Evolutionary conservation across 1,140 invertebrate genomes (phyloP), one percentile per base, ranked within the genome.

Genomic region (Zaprionus inermis): DNA sequence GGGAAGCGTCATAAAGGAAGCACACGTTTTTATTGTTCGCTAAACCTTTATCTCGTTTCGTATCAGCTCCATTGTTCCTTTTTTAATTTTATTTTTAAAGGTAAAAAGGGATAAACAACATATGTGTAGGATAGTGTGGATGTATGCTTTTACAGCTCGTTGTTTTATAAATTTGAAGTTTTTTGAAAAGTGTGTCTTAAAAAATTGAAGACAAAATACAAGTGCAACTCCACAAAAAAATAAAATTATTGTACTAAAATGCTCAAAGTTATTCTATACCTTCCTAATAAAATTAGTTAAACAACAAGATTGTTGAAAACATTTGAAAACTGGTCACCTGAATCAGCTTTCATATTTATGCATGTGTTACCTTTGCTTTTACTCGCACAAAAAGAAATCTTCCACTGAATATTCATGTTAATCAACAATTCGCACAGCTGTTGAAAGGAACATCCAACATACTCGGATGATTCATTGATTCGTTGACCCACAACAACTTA

Each of bases 401-500:
- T 5, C 51, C 20, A 49, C 9, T 52, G 18, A 61, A 20, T 51
- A 61, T 52, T 34, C 18, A 30, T 71, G 28, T 66, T 74, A 24
- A 76, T 74, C 54, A 67, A 63, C 72, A 70, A 70, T 80, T 80
- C 67, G 84, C 77, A 78, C 79, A 88, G 83, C 79, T 83, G 84
- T 71, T 78, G n/a, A 18, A 32, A 52, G 16, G 56, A 65, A 61
- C 71, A 83, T 74, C 76, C 56, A n/a, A n/a, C n/a, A 78, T 55
- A 63, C 63, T 28, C 24, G 5, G 67, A 79, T 89, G 81, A 86
- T 72, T 85, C 76, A 86, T 83, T 89, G 83, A 89, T 67, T 81
- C 79, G 83, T 84, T 88, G 84, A 88, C 84, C 84, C 80, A 80
- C 56, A 80, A 80, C 56, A 80, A 80, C 75, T 49, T 69, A 58